Conservation (phyloP, 2,888 invertebrate genomes). For the Andrena marginata region DNA sequence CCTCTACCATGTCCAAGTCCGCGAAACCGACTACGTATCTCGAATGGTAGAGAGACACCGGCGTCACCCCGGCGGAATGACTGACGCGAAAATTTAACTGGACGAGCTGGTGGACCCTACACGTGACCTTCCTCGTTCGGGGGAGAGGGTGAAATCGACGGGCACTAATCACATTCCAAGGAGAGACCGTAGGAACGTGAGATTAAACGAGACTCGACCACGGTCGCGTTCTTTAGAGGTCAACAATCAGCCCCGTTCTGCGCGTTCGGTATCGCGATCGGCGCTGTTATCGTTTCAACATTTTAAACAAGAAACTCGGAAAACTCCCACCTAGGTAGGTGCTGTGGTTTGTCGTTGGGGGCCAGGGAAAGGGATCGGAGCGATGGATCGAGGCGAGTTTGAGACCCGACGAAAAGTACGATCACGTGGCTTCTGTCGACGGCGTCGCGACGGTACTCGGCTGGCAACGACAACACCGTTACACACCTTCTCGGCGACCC, state of each 20-base stretch:
- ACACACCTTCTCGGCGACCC: constrained; percentile 78
- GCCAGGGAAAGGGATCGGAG: background rate
- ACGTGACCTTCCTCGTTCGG: background rate
- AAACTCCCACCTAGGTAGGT: background rate
- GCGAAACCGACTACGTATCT: background rate
- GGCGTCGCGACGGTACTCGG: constrained; percentile 28
- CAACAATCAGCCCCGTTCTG: constrained; percentile 2
- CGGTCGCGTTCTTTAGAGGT: background rate
- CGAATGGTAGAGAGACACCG: background rate
- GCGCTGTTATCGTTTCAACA: background rate
- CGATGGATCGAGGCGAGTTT: background rate
- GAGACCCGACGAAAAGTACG: background rate
- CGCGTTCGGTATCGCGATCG: background rate
- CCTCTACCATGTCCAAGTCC: constrained; percentile 36
- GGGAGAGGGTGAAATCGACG: background rate
- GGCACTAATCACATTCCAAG: constrained; percentile 25
- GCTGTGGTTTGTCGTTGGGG: background rate
- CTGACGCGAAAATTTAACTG: background rate
- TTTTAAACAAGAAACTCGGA: background rate
- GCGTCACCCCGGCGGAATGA: background rate
- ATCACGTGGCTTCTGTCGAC: constrained; percentile 63
- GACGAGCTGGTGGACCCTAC: background rate
- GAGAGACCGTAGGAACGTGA: no score
- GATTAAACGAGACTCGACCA: background rate
- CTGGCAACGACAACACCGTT: constrained; percentile 69